Conservation (phyloP, 2,888 invertebrate species). For the Phortica okadai region DNA sequence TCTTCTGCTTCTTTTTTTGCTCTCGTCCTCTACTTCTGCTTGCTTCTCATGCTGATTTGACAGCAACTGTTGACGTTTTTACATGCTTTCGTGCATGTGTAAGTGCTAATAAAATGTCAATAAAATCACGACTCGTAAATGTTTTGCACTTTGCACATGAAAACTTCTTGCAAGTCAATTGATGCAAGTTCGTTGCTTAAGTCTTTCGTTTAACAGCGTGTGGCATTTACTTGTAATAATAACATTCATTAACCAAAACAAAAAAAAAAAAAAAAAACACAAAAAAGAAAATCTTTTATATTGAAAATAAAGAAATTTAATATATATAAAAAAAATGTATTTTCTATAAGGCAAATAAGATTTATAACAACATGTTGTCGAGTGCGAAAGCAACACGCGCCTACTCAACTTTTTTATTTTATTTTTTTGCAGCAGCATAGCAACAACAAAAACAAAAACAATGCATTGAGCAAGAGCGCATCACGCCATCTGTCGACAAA, state of each 20-base stretch:
- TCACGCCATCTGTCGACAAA: constrained; percentile 53
- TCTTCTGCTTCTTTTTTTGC: not conserved
- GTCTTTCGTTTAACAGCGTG: constrained; percentile 26
- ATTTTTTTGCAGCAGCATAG: too few relatives aligned
- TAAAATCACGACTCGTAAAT: not conserved
- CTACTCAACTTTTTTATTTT: too few relatives aligned
- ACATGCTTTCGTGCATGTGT: constrained; percentile 21
- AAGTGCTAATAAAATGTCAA: constrained; percentile 38
- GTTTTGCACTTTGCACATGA: not conserved
- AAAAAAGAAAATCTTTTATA: too few relatives aligned
- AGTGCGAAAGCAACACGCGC: constrained; percentile 71
- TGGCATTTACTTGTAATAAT: too few relatives aligned
- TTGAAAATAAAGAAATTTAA: not conserved
- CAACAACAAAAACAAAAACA: constrained; percentile 36
- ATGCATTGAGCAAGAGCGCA: not conserved
- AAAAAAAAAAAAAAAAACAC: not conserved
- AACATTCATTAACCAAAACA: not conserved
- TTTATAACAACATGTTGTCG: constrained; percentile 62
- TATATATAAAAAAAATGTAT: not conserved
- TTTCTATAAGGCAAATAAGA: constrained; percentile 9
- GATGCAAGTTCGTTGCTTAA: constrained; percentile 32
- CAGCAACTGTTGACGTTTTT: constrained; percentile 21
- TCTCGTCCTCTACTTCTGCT: constrained; percentile 43
- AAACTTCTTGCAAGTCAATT: not conserved
- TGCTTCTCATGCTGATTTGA: constrained; percentile 34